These are phyloP conservation scores for Dromiciops gliroides DNA, from an alignment of 2,113 vertebrate species.

Conservation along the genomic window DNA sequence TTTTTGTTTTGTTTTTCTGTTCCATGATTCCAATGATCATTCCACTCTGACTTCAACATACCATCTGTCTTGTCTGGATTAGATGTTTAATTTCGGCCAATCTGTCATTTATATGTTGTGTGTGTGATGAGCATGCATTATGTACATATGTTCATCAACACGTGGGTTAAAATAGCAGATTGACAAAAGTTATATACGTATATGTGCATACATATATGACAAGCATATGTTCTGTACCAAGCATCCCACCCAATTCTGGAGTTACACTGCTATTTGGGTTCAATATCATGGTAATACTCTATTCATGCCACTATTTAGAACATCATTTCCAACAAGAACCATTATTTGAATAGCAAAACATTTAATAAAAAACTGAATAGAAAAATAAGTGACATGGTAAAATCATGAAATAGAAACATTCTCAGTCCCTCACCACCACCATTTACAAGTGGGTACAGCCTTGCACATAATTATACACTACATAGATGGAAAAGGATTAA, in stretches of 20 bases:
- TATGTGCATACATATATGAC: background rate
- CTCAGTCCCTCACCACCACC: background rate
- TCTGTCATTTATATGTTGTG: background rate
- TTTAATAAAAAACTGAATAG: background rate
- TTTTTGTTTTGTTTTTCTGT: background rate
- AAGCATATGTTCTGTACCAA: background rate
- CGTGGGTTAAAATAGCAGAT: background rate
- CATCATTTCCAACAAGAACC: background rate
- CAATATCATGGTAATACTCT: background rate
- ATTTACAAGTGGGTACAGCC: background rate
- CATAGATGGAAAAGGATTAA: background rate
- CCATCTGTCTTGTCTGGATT: background rate
- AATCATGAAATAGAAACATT: background rate
- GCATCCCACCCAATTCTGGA: background rate
- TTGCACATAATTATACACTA: background rate
- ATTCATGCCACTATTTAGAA: background rate
- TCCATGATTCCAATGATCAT: background rate
- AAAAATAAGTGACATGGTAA: background rate
- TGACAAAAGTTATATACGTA: background rate
- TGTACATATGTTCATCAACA: background rate
- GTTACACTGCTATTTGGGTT: background rate
- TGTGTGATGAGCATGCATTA: background rate
- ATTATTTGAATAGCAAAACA: background rate
- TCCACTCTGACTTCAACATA: background rate
- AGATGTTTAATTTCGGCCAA: background rate